Conservation (phyloP, 2,797 vertebrate species). For the Mus spretus region DNA sequence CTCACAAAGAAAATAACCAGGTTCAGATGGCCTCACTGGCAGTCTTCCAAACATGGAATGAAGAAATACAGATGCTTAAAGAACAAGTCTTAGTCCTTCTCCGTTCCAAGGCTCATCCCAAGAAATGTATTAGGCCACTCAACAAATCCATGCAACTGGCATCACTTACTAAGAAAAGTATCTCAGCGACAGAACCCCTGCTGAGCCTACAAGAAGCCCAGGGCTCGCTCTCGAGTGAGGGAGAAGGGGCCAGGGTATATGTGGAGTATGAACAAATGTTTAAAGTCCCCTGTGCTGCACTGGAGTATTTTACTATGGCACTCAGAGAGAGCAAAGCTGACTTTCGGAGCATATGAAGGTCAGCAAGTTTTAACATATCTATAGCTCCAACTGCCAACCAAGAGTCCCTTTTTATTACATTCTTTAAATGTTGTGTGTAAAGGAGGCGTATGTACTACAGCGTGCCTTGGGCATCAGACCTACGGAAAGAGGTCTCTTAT, state of each 20-base stretch:
- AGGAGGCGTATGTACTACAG: not conserved
- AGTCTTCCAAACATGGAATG: not conserved
- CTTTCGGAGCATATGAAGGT: not conserved
- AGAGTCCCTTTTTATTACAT: not conserved
- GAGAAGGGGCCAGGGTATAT: not conserved
- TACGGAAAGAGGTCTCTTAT: not conserved
- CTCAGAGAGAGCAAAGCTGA: not conserved
- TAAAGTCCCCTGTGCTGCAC: not conserved
- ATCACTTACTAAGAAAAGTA: not conserved
- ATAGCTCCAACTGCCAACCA: not conserved
- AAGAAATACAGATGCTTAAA: not conserved
- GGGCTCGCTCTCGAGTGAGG: not conserved
- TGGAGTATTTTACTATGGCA: not conserved
- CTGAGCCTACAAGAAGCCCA: not conserved
- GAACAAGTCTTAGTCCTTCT: not conserved
- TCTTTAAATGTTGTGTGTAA: not conserved
- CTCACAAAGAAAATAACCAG: not conserved
- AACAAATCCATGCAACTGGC: not conserved
- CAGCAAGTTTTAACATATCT: not conserved
- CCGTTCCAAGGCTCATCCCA: not conserved
- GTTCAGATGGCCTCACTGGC: constrained; percentile 1
- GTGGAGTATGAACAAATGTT: too few species aligned
- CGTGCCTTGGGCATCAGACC: not conserved
- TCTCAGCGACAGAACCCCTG: not conserved
- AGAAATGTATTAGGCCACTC: not conserved